Base-by-base conservation (phyloP, 2,888 invertebrate genomes). In the Papilio gigon region DNA sequence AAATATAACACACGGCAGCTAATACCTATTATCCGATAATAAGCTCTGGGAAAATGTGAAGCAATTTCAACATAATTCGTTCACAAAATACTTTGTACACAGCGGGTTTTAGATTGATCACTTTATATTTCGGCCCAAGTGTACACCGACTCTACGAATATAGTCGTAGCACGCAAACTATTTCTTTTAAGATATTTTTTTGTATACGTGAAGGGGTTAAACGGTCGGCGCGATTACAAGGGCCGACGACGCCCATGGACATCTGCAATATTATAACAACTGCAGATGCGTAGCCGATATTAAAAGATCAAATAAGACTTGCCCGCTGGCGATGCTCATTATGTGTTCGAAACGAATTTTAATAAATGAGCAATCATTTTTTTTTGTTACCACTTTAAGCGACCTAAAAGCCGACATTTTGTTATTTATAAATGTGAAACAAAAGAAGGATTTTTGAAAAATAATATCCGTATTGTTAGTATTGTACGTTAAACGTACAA, bases 1-100 rank as follows among this genome's bases (percentile, higher is more conserved):
- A n/a, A n/a, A n/a, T n/a, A n/a, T n/a, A 56, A 30, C 53, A 56
- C 53, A 56, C 53, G 53, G 27, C 30, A 56, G 53, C 17, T 56
- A 56, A 56, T 56, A 56, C 27, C 53, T 30, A 30, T 27, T 56
- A 56, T 56, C 30, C n/a, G 27, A 56, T 56, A 56, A 30, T 17
- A 56, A 56, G 53, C 53, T 30, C 22, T 9, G 30, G 53, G 53
- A 56, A 56, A 30, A 56, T 56, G 53, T 27, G n/a, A 17, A 56
- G 53, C 27, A 30, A 56, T 56, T 56, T 56, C 27, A 9, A 56
- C 17, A 17, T 56, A 9, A 56, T 27, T 50, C 50, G 50, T 56
- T 30, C 30, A 56, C 53, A 25, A 30, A 50, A 47, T 25, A 56
- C n/a, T 53, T 53, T 30, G n/a, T 56, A 56, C 30, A 3, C 30